Conservation (phyloP, 2,888 invertebrate species). For the Agriopis aurantiaria region DNA sequence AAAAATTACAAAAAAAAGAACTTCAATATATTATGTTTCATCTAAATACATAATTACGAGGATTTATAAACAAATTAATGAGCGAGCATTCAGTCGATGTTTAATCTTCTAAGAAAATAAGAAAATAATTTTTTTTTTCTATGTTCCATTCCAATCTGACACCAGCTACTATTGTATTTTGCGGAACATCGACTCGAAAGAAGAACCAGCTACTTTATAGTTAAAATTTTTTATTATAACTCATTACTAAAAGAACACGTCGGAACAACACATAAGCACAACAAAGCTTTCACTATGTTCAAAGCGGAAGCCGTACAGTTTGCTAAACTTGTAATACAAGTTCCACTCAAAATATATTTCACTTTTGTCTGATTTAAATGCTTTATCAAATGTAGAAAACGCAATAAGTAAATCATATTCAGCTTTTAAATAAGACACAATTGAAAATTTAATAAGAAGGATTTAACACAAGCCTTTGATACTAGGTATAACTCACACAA, state of each 20-base stretch:
- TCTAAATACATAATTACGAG: not conserved
- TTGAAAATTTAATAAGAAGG: not conserved
- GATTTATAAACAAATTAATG: not conserved
- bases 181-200: too few species aligned
- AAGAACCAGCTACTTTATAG: not conserved
- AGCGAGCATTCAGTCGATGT: too few species aligned
- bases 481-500: constrained; percentile 31
- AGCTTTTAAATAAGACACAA: not conserved
- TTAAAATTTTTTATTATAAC: not conserved
- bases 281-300: not conserved
- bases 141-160: not conserved
- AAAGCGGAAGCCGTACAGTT: constrained; percentile 33
- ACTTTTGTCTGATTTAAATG: not conserved
- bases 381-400: constrained; percentile 10
- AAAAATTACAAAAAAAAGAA: too few species aligned
- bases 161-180: too few species aligned
- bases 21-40: too few species aligned
- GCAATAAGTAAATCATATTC: constrained; percentile 9
- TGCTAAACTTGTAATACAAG: not conserved
- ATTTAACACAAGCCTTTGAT: constrained; percentile 39
- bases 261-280: not conserved
- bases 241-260: not conserved
- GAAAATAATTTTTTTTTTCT: not conserved
- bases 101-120: too few species aligned
- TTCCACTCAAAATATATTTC: not conserved